Evolutionary conservation across 30 jellyfish, hydroid and myxozoan genomes (phyloP).

Genomic region (Mastigias papua): DNA sequence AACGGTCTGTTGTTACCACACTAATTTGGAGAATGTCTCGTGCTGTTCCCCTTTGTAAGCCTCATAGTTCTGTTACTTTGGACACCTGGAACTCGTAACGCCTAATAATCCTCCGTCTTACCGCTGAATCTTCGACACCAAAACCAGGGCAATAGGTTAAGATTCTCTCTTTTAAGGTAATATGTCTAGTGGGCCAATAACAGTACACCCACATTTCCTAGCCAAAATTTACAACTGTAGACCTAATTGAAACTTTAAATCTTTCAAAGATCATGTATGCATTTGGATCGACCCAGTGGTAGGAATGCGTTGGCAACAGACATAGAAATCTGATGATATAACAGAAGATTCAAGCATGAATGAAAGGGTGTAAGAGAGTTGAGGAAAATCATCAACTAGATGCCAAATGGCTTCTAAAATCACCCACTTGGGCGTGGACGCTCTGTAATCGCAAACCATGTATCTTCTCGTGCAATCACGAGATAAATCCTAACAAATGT

Average conservation of each 20-base stretch:
- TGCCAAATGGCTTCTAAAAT: background rate
- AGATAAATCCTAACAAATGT: background rate
- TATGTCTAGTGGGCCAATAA: background rate
- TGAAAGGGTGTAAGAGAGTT: background rate
- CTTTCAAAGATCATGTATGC: background rate
- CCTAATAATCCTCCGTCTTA: background rate
- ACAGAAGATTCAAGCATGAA: background rate
- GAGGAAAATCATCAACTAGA: background rate
- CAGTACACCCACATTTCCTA: background rate
- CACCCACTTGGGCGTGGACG: constrained; percentile 18
- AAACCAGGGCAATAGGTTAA: background rate
- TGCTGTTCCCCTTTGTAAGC: too few relatives aligned
- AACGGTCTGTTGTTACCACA: too few relatives aligned
- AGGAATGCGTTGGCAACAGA: background rate
- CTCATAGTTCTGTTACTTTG: too few relatives aligned
- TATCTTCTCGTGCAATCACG: background rate
- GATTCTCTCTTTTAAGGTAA: background rate
- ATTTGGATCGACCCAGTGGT: background rate
- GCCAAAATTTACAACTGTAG: background rate
- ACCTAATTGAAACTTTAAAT: background rate
- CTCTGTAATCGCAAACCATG: background rate
- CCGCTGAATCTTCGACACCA: background rate
- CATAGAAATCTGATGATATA: background rate
- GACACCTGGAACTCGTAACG: background rate
- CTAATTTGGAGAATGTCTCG: too few relatives aligned